These are phyloP conservation scores for Matsumyia berberina DNA, from an alignment of 2,888 invertebrate species.

Conservation along the genomic window DNA sequence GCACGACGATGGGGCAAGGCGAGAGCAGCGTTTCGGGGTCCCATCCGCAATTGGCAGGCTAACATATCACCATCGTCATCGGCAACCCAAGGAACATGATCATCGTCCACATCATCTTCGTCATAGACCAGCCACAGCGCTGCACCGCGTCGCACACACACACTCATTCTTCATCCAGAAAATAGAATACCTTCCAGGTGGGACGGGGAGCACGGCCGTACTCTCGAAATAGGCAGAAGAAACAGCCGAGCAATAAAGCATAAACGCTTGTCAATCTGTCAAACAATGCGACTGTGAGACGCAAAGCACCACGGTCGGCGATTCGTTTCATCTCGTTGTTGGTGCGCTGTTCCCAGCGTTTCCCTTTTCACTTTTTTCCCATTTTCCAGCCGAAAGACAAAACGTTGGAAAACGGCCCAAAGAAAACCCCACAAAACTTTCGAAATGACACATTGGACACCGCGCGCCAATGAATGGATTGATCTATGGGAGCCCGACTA, in stretches of 20 bases:
- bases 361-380: constrained; percentile 21
- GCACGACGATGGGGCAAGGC: neutral
- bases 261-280: constrained; percentile 76
- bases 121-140: constrained; percentile 4
- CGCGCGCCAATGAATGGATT: constrained; percentile 53
- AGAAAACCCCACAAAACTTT: constrained; percentile 47
- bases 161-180: constrained; percentile 51
- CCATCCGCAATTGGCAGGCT: constrained; percentile 63
- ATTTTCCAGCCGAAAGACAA: constrained; percentile 37
- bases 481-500: constrained; percentile 55
- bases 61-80: constrained; percentile 66
- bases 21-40: constrained; percentile 18
- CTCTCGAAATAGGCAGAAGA: constrained; percentile 39
- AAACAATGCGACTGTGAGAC: constrained; percentile 72
- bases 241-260: constrained; percentile 64
- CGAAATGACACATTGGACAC: constrained; percentile 66
- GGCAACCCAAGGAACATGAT: constrained; percentile 43
- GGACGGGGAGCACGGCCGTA: neutral
- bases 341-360: constrained; percentile 15
- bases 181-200: constrained; percentile 17
- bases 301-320: constrained; percentile 61
- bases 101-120: constrained; percentile 23
- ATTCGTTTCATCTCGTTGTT: constrained; percentile 65
- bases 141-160: constrained; percentile 20
- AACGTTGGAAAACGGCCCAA: constrained; percentile 16